phyloP scores from a whole-genome alignment of 2,113 vertebrate genomes.

The Archilochus colubris region DNA sequence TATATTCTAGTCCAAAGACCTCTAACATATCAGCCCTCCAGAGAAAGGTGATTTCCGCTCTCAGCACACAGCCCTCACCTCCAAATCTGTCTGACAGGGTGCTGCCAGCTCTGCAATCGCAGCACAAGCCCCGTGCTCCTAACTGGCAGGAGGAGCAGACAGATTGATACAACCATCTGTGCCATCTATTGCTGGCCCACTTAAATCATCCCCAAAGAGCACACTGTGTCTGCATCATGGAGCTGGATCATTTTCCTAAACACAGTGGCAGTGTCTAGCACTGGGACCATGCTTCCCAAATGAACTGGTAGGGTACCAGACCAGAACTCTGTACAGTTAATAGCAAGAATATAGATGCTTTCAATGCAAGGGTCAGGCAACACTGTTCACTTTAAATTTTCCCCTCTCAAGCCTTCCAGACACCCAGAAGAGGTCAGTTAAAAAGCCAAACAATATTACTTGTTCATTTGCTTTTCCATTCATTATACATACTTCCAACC shows the following conservation, averaged over 20 bases:
- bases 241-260: not conserved
- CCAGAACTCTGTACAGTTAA: not conserved
- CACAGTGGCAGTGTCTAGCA: not conserved
- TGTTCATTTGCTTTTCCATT: not conserved
- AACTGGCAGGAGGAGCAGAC: not conserved
- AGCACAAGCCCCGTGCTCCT: not conserved
- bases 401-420: not conserved
- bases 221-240: accelerated
- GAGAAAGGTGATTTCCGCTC: not conserved
- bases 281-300: not conserved
- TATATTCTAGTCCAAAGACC: not conserved
- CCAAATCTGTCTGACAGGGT: not conserved
- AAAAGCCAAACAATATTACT: not conserved
- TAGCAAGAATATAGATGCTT: not conserved
- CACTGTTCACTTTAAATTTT: not conserved
- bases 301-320: not conserved
- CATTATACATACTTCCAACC: not conserved
- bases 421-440: not conserved
- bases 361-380: not conserved
- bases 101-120: not conserved
- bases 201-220: not conserved
- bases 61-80: not conserved
- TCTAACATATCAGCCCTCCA: not conserved
- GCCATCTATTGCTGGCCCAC: not conserved
- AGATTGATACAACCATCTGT: not conserved